Percentiles rank a stretch among this genome's conserved stretches.
phyloP scores from a whole-genome alignment of 2,888 invertebrate species.

The Ectropis crepuscularia region DNA sequence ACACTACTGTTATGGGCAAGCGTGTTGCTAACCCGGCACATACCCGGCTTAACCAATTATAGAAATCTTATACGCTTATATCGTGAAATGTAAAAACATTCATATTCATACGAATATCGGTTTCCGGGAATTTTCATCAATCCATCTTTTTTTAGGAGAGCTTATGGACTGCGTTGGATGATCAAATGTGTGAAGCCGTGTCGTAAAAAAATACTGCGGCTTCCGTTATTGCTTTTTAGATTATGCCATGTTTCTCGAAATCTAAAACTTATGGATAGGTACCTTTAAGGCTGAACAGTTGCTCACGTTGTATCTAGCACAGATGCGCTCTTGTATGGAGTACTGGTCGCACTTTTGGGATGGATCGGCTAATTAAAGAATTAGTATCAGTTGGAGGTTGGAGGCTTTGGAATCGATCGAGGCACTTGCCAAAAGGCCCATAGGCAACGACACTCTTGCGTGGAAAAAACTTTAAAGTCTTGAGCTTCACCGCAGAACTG shows the following conservation, averaged over 20 bases:
- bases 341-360: too few species aligned
- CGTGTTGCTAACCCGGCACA: neutral
- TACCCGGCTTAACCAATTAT: neutral
- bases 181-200: slow-evolving; percentile 1
- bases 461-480: too few species aligned
- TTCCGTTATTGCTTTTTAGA: slow-evolving; percentile 13
- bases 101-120: slow-evolving; percentile 34
- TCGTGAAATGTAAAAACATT: neutral
- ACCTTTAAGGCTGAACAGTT: too few species aligned
- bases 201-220: slow-evolving; percentile 15
- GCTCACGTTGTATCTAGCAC: too few species aligned
- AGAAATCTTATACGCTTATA: neutral
- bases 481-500: too few species aligned
- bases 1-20: neutral
- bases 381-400: too few species aligned
- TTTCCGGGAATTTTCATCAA: slow-evolving; percentile 21
- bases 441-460: too few species aligned
- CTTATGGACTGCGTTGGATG: slow-evolving; percentile 20
- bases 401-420: too few species aligned
- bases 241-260: neutral
- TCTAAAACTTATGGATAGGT: too few species aligned
- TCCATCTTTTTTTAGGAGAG: slow-evolving; percentile 38
- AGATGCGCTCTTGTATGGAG: too few species aligned
- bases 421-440: too few species aligned
- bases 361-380: too few species aligned